A percentile compares a stretch with the other conserved stretches of the same genome.
These are phyloP conservation scores for Crossoptilon crossoptilon DNA, from an alignment of 2,797 vertebrate species.

Conservation along the genomic window DNA sequence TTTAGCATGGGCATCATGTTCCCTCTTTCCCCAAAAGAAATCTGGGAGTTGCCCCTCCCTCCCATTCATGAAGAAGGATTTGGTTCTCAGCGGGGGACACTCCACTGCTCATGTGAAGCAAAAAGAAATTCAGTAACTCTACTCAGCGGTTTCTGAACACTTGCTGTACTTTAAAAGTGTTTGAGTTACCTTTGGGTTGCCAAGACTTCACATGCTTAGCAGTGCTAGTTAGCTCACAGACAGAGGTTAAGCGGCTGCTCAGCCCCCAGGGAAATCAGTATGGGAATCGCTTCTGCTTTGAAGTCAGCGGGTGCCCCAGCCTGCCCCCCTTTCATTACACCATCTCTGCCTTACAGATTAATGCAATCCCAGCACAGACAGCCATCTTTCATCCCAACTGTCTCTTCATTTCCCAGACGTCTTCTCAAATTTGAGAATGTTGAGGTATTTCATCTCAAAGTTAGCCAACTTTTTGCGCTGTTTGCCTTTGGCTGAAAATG, in stretches of 20 bases:
- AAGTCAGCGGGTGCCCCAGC: neutral
- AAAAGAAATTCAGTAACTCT: neutral
- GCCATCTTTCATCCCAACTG: neutral
- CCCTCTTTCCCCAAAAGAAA: neutral
- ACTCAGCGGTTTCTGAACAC: neutral
- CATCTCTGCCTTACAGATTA: neutral
- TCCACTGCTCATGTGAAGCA: neutral
- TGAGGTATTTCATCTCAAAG: neutral
- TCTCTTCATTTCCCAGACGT: neutral
- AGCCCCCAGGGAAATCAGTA: conserved; percentile 1
- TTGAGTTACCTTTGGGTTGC: neutral
- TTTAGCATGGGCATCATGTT: neutral
- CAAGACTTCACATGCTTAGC: neutral
- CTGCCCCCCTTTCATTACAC: neutral
- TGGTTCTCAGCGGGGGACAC: neutral
- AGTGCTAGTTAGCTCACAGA: neutral
- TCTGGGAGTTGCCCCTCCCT: neutral
- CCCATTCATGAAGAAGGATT: neutral
- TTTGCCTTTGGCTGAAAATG: neutral
- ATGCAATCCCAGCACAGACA: neutral
- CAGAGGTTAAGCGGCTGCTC: neutral
- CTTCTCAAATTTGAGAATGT: conserved; percentile 2
- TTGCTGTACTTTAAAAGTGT: neutral
- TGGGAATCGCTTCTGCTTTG: neutral
- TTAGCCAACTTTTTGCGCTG: neutral